phyloP scores from a whole-genome alignment of 2,888 invertebrate species.

The Zygaena filipendulae region DNA sequence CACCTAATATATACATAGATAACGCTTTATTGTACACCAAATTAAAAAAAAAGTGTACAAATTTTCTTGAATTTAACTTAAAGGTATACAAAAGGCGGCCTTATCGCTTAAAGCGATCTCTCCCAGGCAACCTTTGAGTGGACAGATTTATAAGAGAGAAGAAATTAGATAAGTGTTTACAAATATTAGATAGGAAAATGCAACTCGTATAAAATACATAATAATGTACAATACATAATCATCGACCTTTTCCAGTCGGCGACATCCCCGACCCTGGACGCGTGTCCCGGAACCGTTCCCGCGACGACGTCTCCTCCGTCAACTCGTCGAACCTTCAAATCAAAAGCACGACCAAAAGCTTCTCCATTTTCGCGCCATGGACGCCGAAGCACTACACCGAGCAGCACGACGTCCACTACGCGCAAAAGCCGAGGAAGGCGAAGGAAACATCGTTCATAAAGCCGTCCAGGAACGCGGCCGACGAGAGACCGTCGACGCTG shows the following conservation, averaged over 20 bases:
- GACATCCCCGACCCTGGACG: constrained; percentile 83
- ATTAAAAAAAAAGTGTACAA: no score
- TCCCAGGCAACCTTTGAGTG: no score
- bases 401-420: constrained; percentile 82
- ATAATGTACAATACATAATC: no score
- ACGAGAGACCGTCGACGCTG: constrained; percentile 38
- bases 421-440: constrained; percentile 65
- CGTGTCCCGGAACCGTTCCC: constrained; percentile 71
- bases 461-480: constrained; percentile 48
- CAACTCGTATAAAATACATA: no score
- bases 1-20: no score
- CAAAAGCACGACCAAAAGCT: constrained; percentile 80
- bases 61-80: no score
- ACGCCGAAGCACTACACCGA: constrained; percentile 79
- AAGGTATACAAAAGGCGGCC: no score
- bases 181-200: no score
- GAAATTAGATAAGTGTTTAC: no score
- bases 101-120: no score
- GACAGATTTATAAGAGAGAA: no score
- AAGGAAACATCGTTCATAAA: constrained; percentile 42
- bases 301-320: constrained; percentile 79
- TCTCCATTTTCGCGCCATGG: constrained; percentile 88
- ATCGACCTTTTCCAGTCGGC: constrained; percentile 79
- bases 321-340: constrained; percentile 73
- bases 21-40: no score